A percentile compares a stretch with the other conserved stretches of the same genome.
Conservation (phyloP, 2,113 vertebrate species). For the Alouatta palliata region DNA sequence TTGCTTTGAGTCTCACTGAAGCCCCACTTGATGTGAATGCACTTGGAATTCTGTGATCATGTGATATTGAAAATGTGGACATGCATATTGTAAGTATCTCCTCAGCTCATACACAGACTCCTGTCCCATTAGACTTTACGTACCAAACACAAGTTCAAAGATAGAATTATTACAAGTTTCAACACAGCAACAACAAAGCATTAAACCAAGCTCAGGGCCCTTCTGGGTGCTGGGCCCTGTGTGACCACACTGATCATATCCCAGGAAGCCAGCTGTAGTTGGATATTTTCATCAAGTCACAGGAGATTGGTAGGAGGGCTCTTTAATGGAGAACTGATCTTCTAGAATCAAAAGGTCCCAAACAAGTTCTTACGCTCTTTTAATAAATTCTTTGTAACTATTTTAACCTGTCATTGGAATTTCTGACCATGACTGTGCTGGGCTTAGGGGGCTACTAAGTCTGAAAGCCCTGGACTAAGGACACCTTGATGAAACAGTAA, state of each 20-base stretch:
- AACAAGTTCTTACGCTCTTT: neutral
- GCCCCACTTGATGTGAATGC: too few species aligned
- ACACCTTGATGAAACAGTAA: neutral
- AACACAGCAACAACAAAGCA: neutral
- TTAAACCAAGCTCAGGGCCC: neutral
- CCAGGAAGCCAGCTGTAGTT: neutral
- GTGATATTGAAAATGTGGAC: neutral
- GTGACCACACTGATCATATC: too few species aligned
- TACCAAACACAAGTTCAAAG: neutral
- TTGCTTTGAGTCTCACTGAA: neutral
- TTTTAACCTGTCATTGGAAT: neutral
- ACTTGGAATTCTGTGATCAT: neutral
- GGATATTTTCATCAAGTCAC: neutral
- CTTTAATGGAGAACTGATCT: neutral
- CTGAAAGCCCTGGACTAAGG: neutral
- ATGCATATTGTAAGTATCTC: neutral
- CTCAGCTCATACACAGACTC: neutral
- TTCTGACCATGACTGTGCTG: neutral
- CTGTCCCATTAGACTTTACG: neutral
- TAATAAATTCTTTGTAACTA: neutral
- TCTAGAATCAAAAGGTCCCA: neutral
- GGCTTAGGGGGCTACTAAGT: neutral
- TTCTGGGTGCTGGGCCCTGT: neutral
- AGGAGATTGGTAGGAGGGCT: neutral
- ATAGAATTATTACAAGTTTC: slow-evolving; percentile 3